These are phyloP conservation scores for Eristalis arbustorum DNA, from an alignment of 2,888 invertebrate species.

Conservation along the genomic window DNA sequence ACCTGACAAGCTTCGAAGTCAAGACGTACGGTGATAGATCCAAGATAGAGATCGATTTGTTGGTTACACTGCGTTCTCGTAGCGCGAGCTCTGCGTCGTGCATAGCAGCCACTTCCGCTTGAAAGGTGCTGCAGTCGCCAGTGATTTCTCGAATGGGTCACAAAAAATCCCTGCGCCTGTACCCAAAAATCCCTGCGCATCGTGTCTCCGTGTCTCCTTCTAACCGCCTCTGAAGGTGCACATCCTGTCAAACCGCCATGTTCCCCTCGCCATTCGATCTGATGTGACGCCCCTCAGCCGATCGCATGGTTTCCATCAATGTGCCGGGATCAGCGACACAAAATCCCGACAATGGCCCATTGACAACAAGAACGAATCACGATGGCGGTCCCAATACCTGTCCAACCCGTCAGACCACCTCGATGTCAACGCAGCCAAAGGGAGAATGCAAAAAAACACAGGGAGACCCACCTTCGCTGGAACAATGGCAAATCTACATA, in stretches of 20 bases:
- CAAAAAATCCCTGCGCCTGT: too few species aligned
- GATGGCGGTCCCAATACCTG: constrained; percentile 4
- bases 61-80: too few species aligned
- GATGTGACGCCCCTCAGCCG: background rate
- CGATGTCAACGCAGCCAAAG: background rate
- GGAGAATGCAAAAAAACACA: background rate
- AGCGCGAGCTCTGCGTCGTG: too few species aligned
- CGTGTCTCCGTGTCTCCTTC: too few species aligned
- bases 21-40: too few species aligned
- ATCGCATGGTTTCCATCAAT: background rate
- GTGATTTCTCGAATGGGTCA: too few species aligned
- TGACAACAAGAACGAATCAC: background rate
- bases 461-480: background rate
- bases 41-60: too few species aligned
- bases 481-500: constrained; percentile 50
- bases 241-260: background rate
- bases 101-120: too few species aligned
- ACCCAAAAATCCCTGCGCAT: too few species aligned
- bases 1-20: too few species aligned
- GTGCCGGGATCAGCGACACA: background rate
- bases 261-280: background rate
- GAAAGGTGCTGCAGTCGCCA: too few species aligned
- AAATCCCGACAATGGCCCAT: background rate
- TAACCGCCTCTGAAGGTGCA: too few species aligned
- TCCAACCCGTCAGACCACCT: background rate